Evolutionary conservation across 2,888 invertebrate species (phyloP), one percentile per base, ranked within the genome.

Genomic region (Dolichomitus sp.): DNA sequence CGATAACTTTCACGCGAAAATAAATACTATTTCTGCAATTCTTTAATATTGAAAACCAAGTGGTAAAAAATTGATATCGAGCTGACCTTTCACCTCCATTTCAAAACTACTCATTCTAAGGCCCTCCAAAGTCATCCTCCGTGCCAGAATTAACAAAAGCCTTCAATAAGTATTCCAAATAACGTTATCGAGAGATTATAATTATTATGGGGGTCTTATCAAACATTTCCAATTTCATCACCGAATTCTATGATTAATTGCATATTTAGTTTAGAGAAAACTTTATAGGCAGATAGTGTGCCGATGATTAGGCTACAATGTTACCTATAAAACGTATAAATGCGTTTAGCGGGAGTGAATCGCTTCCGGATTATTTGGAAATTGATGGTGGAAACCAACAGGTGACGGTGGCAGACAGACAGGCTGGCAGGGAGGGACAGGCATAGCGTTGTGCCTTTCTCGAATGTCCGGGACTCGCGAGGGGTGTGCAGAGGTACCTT

Each of bases 341-440:
- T 40, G 33, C 48, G 68, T 45, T 57, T 17, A 48, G 40, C 40
- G 37, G n/a, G 50, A 57, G 80, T 66, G 73, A 80, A 83, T 76
- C 37, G 73, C 68, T 76, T 83, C 63, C 61, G 68, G 61, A 80
- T 83, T 83, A 83, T 83, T 90, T 83, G 85, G 87, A 88, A 90
- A 91, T 91, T 91, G 89, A 91, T 89, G 89, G 89, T 91, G 91
- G 89, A 91, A 91, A 91, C 88, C 86, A 87, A 88, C 88, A 87
- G 87, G 87, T 88, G 88, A 83, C 77, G 80, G 73, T 83, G 83
- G 80, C 83, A 80, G 76, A 80, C 83, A 54, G 27, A 50, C 74
- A 30, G 54, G 66, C 54, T 42, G 42, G 54, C 48, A 48, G 40
- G 63, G 33, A 74, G 69, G 74, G 61, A 69, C 80, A 61, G 77